Evolutionary conservation across 2,888 invertebrate species (phyloP).

Genomic region (Lymantria dispar): DNA sequence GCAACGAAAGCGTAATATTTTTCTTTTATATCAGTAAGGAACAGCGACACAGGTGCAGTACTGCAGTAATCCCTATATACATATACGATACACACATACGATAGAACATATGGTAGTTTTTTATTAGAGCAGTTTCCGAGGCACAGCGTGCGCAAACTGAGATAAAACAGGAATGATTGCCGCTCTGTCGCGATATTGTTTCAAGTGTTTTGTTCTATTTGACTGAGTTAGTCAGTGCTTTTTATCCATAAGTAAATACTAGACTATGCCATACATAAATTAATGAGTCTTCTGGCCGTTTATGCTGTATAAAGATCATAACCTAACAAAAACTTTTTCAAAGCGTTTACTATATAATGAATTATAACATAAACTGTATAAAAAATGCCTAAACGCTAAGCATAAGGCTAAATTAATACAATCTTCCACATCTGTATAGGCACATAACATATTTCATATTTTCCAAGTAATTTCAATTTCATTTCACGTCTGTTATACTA

Average conservation of each 20-base stretch:
- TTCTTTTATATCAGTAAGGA: slow-evolving; percentile 32
- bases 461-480: slow-evolving; percentile 25
- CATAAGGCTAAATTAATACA: no score
- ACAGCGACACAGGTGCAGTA: slow-evolving; percentile 34
- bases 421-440: neutral
- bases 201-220: slow-evolving; percentile 74
- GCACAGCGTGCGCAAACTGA: slow-evolving; percentile 75
- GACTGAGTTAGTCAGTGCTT: slow-evolving; percentile 55
- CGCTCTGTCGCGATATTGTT: slow-evolving; percentile 77
- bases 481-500: slow-evolving; percentile 29
- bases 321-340: no score
- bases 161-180: slow-evolving; percentile 80
- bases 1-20: slow-evolving; percentile 21
- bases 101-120: slow-evolving; percentile 65
- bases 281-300: no score
- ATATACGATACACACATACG: slow-evolving; percentile 23
- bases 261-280: neutral
- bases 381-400: no score
- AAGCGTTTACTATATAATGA: no score
- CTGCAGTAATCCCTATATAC: slow-evolving; percentile 27
- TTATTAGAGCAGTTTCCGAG: slow-evolving; percentile 75
- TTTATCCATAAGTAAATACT: slow-evolving; percentile 47
- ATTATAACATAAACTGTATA: no score
- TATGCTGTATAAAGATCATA: no score
- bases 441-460: slow-evolving; percentile 3